These are phyloP conservation scores for Alviniconcha marisindica DNA, from an alignment of 1,140 invertebrate genomes.

Conservation along the genomic window DNA sequence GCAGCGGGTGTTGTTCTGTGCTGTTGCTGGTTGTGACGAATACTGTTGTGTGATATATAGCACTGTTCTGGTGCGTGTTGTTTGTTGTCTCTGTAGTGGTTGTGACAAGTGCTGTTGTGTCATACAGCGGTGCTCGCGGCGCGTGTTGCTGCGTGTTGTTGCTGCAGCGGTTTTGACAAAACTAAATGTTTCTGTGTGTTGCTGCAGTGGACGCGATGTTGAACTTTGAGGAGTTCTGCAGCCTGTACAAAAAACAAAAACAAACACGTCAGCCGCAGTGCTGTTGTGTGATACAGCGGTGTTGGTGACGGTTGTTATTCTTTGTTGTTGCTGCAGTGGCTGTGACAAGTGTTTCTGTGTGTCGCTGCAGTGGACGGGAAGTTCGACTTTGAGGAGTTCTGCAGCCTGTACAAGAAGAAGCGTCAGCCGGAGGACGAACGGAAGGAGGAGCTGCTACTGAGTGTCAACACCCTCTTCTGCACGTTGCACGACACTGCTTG, in stretches of 20 bases:
- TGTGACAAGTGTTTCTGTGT: not conserved
- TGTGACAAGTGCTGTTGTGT: not conserved
- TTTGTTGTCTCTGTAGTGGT: too few species aligned
- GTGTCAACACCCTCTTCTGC: slow-evolving; percentile 30
- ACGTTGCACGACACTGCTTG: not conserved
- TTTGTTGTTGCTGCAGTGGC: not conserved
- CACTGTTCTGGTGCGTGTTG: too few species aligned
- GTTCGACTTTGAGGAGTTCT: slow-evolving; percentile 32
- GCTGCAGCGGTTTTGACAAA: not conserved
- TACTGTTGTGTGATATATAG: too few species aligned
- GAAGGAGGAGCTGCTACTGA: slow-evolving; percentile 22
- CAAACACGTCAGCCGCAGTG: not conserved
- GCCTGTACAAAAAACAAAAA: slow-evolving; percentile 17
- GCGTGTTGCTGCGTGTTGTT: too few species aligned
- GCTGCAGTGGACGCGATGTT: slow-evolving; percentile 14
- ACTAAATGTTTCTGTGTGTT: not conserved
- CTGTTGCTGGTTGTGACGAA: not conserved
- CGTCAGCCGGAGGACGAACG: slow-evolving; percentile 17
- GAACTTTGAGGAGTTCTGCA: slow-evolving; percentile 22
- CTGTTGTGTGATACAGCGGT: too few species aligned
- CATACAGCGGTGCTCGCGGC: too few species aligned
- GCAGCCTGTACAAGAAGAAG: slow-evolving; percentile 33
- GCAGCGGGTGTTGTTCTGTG: too few species aligned
- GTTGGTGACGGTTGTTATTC: too few species aligned
- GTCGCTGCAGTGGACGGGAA: slow-evolving; percentile 22